A percentile compares a stretch with the other conserved stretches of the same genome.
These are phyloP conservation scores for Periplaneta americana DNA, from an alignment of 1,140 invertebrate species.

Conservation along the genomic window DNA sequence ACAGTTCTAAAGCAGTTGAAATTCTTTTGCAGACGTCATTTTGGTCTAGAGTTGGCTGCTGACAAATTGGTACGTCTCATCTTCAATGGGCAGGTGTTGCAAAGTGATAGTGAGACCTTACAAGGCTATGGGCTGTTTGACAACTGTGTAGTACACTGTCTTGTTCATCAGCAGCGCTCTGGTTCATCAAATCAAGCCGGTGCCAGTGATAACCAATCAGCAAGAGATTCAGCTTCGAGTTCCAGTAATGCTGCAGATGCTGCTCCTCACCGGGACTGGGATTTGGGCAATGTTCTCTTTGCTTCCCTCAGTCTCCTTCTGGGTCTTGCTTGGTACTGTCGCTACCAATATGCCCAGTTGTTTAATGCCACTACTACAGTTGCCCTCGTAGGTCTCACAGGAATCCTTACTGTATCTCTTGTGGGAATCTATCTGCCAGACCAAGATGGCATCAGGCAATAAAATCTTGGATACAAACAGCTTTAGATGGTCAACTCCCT, in stretches of 20 bases:
- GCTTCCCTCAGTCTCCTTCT: constrained; percentile 47
- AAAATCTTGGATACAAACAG: not conserved
- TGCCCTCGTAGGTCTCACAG: constrained; percentile 50
- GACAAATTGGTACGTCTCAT: constrained; percentile 78
- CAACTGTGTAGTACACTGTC: constrained; percentile 83
- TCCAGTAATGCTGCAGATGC: constrained; percentile 9
- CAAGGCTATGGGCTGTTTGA: constrained; percentile 73
- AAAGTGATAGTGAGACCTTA: constrained; percentile 68
- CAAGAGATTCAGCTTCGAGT: not conserved
- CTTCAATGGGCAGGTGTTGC: constrained; percentile 80
- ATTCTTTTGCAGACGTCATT: constrained; percentile 61
- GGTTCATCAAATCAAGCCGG: constrained; percentile 14
- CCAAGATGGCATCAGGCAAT: constrained; percentile 37
- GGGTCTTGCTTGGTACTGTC: constrained; percentile 53
- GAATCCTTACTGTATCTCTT: constrained; percentile 49
- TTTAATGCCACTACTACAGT: constrained; percentile 58
- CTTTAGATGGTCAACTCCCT: not conserved
- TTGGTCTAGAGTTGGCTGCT: constrained; percentile 65
- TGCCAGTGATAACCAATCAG: not conserved
- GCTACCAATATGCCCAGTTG: constrained; percentile 53
- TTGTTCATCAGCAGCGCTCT: constrained; percentile 57
- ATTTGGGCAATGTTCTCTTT: constrained; percentile 36
- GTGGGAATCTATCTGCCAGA: constrained; percentile 44
- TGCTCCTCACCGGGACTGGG: constrained; percentile 28
- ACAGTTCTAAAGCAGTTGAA: not conserved